A percentile compares a stretch with the other conserved stretches of the same genome.
phyloP scores from a whole-genome alignment of 2,797 vertebrate genomes.

The Calcarius lapponicus region DNA sequence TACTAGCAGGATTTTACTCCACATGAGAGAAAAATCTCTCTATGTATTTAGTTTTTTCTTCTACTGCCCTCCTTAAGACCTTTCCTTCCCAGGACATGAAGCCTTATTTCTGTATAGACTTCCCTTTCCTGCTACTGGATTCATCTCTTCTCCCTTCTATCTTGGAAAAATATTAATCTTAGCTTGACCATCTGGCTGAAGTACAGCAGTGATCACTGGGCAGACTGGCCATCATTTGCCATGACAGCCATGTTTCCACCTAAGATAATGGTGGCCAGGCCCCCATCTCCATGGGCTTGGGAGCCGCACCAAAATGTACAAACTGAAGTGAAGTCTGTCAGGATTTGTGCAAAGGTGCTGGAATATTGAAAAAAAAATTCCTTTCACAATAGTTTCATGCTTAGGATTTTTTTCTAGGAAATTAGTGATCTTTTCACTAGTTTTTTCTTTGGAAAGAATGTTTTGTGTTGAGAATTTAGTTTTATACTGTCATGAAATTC shows the following conservation, averaged over 20 bases:
- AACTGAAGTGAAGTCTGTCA: background rate
- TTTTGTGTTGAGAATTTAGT: background rate
- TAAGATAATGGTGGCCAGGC: background rate
- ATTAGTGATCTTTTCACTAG: background rate
- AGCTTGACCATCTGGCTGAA: background rate
- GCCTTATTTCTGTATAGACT: background rate
- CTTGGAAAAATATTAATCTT: background rate
- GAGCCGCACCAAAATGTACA: background rate
- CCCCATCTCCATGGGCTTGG: background rate
- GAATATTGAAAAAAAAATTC: background rate
- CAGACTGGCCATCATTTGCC: background rate
- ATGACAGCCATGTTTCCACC: background rate
- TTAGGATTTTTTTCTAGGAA: background rate
- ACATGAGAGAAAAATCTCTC: background rate
- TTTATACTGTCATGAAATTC: background rate
- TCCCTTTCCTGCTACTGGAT: background rate
- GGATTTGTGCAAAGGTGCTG: background rate
- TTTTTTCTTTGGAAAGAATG: background rate
- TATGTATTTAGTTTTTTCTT: background rate
- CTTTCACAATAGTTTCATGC: background rate
- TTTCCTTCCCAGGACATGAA: background rate
- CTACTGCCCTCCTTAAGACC: background rate
- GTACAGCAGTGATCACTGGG: background rate
- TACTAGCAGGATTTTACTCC: background rate
- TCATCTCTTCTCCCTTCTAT: background rate